Base-by-base conservation (phyloP, 2,797 vertebrate genomes). In the Gobionotothen gibberifrons region DNA sequence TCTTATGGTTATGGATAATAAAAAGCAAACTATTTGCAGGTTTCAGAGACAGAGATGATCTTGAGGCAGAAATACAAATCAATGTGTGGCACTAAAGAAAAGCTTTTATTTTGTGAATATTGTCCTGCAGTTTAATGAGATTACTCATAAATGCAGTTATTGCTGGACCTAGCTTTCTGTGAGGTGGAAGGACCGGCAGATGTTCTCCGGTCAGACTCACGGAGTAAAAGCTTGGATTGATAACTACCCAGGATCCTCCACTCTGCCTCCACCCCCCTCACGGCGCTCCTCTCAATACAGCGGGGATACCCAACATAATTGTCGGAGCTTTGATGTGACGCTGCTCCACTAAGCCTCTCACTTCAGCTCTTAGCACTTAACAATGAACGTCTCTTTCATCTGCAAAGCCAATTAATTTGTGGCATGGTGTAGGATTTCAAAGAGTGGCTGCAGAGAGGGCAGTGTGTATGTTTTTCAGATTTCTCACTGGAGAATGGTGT, bases 341-440 rank as follows among this genome's bases (percentile, higher is more conserved):
- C 79, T 16, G 80, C 78, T 72, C 63, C 48, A 0, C 79, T 84
- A 72, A 90, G 84, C 85, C 67, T 79, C 81, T 84, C 85, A 69
- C 73, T 87, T 86, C 79, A 59, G 67, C 78, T 80, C 81, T 87
- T 79, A 87, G 56, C 75, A 57, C 81, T 85, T 79, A 83, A 88
- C 80, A 90, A 87, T 84, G 69, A 66, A 61, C 19, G 26, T 72
- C 72, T 75, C 90, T 87, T 90, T 92, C 85, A 88, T 83, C 79
- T 85, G 74, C 78, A 79, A 72, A 86, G 78, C 82, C 88, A 86
- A 87, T 91, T 88, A 76, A 88, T 88, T 89, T 85, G 72, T 69
- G 56, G 69, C 26, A 47, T 29, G 26, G 79, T 79, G 78, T 69
- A 69, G 64, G 73, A 83, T 88, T 88, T 88, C 74, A 90, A 85